Base-by-base conservation (phyloP, 2,888 invertebrate genomes). In the Erebia ligea region DNA sequence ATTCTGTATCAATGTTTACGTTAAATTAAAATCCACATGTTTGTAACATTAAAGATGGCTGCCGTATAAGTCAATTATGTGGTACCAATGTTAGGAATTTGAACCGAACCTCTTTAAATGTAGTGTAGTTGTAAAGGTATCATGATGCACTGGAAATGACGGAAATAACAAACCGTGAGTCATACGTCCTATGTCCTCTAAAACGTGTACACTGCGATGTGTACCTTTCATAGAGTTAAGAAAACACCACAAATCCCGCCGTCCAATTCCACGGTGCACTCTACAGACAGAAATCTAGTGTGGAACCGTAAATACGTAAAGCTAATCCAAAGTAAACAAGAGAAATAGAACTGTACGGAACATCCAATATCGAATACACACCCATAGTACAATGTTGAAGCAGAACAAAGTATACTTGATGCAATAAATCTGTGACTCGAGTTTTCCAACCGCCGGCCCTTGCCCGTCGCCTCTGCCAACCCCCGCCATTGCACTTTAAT, bases 401-500 rank as follows among this genome's bases (percentile, higher is more conserved):
- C 96, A 97, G 81, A 97, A 96, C 75, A 98, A 90, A 62, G 96
- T 96, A 88, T 97, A 97, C 88, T 97, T 97, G 76, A 97, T 94
- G 83, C 96, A 95, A 76, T 95, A 96, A 80, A 97, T 97, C 83
- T 96, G 96, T 77, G 95, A 96, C 84, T 97, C 97, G 81, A 97
- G 90, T 82, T 95, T 95, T 64, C 94, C 93, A 42, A 93, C 91
- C 3, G 91, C 93, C 70, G 91, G 88, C 69, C 94, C 94, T 73
- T 91, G 87, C 61, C 94, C 94, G 72, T 86, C 84, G 9, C 91
- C 92, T 79, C 88, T 92, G 45, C 94, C 95, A 78, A 89, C 90
- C 73, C 94, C 94, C 57, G 94, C 94, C 95, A 95, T 95, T 82
- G 84, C 87, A 88, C 87, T 86, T 79, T 63, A 68, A 73, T 73